phyloP scores from a whole-genome alignment of 2,113 vertebrate species.

The Cyanistes caeruleus region DNA sequence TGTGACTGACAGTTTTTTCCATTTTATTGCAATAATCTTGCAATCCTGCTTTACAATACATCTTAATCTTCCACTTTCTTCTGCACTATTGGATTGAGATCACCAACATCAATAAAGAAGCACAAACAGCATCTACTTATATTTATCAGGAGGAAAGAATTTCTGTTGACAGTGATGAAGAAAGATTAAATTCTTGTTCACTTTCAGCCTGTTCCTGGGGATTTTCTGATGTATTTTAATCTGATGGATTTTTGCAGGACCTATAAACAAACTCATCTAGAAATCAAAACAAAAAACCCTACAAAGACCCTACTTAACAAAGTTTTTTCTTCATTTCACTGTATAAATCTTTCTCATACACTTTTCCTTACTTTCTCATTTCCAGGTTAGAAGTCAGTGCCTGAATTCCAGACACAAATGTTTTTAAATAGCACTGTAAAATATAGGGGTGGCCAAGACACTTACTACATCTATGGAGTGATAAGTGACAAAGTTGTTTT shows the following conservation, averaged over 20 bases:
- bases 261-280: constrained; percentile 1
- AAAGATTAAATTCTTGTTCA: constrained; percentile 59
- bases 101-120: constrained; percentile 48
- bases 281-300: background rate
- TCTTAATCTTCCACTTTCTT: constrained; percentile 58
- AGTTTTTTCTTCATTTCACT: background rate
- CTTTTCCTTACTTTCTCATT: background rate
- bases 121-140: constrained; percentile 39
- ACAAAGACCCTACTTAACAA: background rate
- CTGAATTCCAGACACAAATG: background rate
- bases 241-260: background rate
- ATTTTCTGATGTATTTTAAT: constrained; percentile 46
- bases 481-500: background rate
- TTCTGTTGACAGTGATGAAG: constrained; percentile 47
- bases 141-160: constrained; percentile 56
- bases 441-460: background rate
- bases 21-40: constrained; percentile 54
- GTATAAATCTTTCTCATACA: background rate
- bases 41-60: constrained; percentile 38
- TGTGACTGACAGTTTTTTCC: constrained; percentile 43
- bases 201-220: constrained; percentile 15
- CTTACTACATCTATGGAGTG: background rate
- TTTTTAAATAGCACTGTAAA: background rate
- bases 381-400: background rate
- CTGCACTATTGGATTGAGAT: constrained; percentile 30